Base-by-base conservation (phyloP, 2,888 invertebrate genomes). In the Dioctria rufipes region DNA sequence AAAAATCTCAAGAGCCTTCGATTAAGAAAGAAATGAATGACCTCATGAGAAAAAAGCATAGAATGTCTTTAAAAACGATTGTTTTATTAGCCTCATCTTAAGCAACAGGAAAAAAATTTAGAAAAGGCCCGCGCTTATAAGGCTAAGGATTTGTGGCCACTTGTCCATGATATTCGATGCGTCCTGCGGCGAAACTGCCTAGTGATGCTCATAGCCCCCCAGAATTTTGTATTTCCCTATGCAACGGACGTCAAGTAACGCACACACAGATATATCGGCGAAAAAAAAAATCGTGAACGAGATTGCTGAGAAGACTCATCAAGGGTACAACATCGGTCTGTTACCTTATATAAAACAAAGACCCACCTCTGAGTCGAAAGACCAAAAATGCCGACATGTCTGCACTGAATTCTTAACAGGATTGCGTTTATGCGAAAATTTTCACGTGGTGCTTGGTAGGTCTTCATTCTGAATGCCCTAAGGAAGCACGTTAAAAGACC, bases 81-180 rank as follows among this genome's bases (percentile, higher is more conserved):
- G 61, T 75, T 75, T 75, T 75, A 75, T 75, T 75, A 75, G 75
- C 75, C 25, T 25, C 75, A 60, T 75, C 75, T 42, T 60, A 75
- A 61, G n/a, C 61, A 43, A 54, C 13, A 46, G 61, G 37, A 40
- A 43, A 75, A 75, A 75, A 75, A 43, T 54, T 42, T 42, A 43
- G 60, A 75, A 75, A 60, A 75, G 43, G 61, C 40, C 75, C 75
- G 75, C 67, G 46, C 40, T 40, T 40, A 37, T 65, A 37, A 65
- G 39, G 39, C 2, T 39, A 39, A 65, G 39, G 39, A n/a, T 39
- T 65, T 65, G 65, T 65, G 61, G 46, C 75, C 75, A 75, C 75
- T 75, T 75, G 75, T 42, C 75, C 75, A 61, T 75, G 75, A 75
- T 75, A 75, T 75, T 75, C 75, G 61, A 75, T 75, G 75, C 75